Conservation (phyloP, 2,888 invertebrate genomes). For the Corbicula japonica region DNA sequence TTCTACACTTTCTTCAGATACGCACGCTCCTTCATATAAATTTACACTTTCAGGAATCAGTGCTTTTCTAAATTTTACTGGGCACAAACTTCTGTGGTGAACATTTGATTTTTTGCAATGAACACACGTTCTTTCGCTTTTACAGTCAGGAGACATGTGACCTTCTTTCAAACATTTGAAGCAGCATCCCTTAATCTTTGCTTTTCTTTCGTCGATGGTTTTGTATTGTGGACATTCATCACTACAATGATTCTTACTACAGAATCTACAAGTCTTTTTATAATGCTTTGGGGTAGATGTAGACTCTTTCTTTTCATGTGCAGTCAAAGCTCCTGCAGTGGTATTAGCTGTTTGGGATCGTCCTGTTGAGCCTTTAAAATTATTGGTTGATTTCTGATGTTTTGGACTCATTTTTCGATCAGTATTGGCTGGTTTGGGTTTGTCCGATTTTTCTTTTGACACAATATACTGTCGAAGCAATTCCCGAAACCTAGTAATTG, state of each 20-base stretch:
- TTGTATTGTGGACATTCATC: conserved; percentile 1
- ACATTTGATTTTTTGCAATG: conserved; percentile 14
- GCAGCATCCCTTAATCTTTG: conserved; percentile 18
- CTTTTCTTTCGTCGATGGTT: conserved; percentile 12
- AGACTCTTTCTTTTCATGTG: not conserved
- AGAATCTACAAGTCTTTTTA: conserved; percentile 15
- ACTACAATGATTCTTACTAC: conserved; percentile 13
- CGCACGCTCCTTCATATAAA: not conserved
- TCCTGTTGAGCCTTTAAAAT: not conserved
- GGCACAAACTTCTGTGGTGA: too few species aligned
- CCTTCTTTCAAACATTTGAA: conserved; percentile 12
- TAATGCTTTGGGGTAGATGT: not conserved
- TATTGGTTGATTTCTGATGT: not conserved
- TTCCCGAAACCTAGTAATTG: not conserved
- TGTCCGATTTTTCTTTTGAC: conserved; percentile 13
- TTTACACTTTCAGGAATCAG: conserved; percentile 1
- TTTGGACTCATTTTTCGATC: not conserved
- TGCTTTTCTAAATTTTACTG: conserved; percentile 8
- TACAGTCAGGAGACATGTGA: conserved; percentile 11
- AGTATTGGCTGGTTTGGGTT: not conserved
- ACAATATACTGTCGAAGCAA: conserved; percentile 10
- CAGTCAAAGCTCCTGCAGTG: not conserved
- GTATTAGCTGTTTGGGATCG: not conserved
- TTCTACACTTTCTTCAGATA: not conserved
- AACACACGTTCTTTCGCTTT: conserved; percentile 23